Evolutionary conservation across 1,140 invertebrate genomes (phyloP), one percentile per base, ranked within the genome.

Genomic region (Formica selysi): DNA sequence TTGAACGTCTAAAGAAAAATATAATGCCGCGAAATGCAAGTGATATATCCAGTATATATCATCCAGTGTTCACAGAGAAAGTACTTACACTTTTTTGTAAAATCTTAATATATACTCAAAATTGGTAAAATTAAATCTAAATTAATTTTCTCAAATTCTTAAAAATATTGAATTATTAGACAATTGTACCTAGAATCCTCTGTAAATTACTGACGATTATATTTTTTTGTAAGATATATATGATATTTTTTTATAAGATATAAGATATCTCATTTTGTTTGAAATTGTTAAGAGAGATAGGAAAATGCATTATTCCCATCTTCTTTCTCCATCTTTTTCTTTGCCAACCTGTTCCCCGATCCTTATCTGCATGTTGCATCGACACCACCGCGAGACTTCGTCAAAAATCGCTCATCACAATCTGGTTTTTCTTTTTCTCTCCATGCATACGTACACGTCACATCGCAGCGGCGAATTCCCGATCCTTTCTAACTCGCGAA

Each of bases 361-460:
- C 7, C 41, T 13, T 29, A 38, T 10, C n/a, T 11, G 41, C 32
- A n/a, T 73, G 29, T 73, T 61, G 67, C 80, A 83, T 74, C 68
- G 44, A 73, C 57, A 54, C 41, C 59, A 73, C 64, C 64, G 78
- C 44, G 54, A 70, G 67, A 59, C 80, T 68, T 61, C 70, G 80
- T 62, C 38, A 61, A 73, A 71, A 41, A 81, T 29, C 64, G 65
- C 22, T 81, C 78, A 81, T 81, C 65, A 81, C 65, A 80, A 73
- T 83, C 70, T 73, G 36, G 3, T 26, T 67, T 32, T 64, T 67
- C 41, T 41, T 48, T 73, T 62, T 54, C 59, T 62, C 26, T 48
- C 38, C 67, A 32, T 48, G 32, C 38, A 59, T 8, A 59, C 26
- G 7, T 36, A 8, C 19, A n/a, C 36, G 8, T 36, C 26, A 8